Percentiles rank a stretch among this genome's conserved stretches.
Evolutionary conservation across 2,113 vertebrate genomes (phyloP).

Genomic region (Argyrosomus japonicus): DNA sequence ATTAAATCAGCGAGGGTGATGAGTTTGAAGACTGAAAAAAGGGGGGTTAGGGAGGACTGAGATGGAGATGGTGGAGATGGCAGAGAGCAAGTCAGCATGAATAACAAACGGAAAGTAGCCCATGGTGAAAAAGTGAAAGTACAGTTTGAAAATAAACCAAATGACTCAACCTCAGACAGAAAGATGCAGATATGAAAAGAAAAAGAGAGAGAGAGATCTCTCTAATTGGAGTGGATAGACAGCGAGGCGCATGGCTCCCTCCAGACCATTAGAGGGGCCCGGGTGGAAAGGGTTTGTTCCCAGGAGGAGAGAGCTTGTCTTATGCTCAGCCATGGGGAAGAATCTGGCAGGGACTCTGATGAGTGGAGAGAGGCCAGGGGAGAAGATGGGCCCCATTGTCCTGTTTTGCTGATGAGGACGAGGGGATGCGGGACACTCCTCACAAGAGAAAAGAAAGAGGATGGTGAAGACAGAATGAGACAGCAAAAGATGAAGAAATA

Average conservation of each 20-base stretch:
- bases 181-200: conserved; percentile 57
- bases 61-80: background rate
- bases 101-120: conserved; percentile 25
- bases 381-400: conserved; percentile 81
- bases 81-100: conserved; percentile 3
- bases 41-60: background rate
- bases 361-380: conserved; percentile 76
- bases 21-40: conserved; percentile 38
- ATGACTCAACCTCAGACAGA: conserved; percentile 38
- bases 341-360: conserved; percentile 78
- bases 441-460: conserved; percentile 24
- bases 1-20: conserved; percentile 67
- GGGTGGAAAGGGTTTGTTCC: conserved; percentile 77
- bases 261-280: conserved; percentile 79
- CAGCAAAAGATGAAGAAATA: conserved; percentile 36
- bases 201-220: conserved; percentile 63
- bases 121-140: conserved; percentile 37
- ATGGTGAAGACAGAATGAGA: conserved; percentile 39
- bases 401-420: conserved; percentile 74
- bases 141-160: conserved; percentile 59
- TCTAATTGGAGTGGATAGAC: conserved; percentile 82
- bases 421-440: conserved; percentile 59
- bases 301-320: conserved; percentile 80
- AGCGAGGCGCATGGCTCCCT: conserved; percentile 76
- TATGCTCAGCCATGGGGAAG: conserved; percentile 83